Percentiles rank a stretch among this genome's conserved stretches.
Evolutionary conservation across 35 echinoderm and acorn worm species (phyloP).

Genomic region (Holothuria glaberrima): DNA sequence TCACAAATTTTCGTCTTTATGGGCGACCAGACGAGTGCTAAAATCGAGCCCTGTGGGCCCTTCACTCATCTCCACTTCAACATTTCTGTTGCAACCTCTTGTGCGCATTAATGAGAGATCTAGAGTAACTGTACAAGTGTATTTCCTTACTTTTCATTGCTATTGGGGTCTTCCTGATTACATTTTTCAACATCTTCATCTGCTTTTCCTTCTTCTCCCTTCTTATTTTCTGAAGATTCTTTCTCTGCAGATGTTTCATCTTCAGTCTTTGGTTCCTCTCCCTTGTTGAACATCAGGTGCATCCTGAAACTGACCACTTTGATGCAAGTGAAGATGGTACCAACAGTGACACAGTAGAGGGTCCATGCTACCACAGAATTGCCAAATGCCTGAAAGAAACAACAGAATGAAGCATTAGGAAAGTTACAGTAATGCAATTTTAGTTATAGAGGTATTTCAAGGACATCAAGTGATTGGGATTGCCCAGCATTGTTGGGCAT

Average conservation of each 20-base stretch:
- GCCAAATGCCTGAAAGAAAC: slow-evolving; percentile 75
- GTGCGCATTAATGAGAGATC: no score
- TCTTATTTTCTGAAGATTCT: slow-evolving; percentile 62
- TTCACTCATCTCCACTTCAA: no score
- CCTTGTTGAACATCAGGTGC: slow-evolving; percentile 92
- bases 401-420: background rate
- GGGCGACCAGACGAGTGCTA: no score
- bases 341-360: slow-evolving; percentile 80
- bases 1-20: no score
- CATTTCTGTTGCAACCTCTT: no score
- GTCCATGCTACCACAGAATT: slow-evolving; percentile 79
- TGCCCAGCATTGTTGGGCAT: no score
- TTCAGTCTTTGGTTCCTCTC: slow-evolving; percentile 70
- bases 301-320: slow-evolving; percentile 90
- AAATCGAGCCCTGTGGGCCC: no score
- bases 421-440: no score
- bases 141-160: slow-evolving; percentile 44
- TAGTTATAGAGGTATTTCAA: no score
- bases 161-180: background rate
- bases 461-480: no score
- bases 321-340: slow-evolving; percentile 71
- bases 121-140: no score
- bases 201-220: slow-evolving; percentile 64
- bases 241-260: slow-evolving; percentile 65
- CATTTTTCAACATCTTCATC: slow-evolving; percentile 52